Evolutionary conservation across 2,113 vertebrate species (phyloP), one percentile per base, ranked within the genome.

Genomic region (Scatophagus argus): DNA sequence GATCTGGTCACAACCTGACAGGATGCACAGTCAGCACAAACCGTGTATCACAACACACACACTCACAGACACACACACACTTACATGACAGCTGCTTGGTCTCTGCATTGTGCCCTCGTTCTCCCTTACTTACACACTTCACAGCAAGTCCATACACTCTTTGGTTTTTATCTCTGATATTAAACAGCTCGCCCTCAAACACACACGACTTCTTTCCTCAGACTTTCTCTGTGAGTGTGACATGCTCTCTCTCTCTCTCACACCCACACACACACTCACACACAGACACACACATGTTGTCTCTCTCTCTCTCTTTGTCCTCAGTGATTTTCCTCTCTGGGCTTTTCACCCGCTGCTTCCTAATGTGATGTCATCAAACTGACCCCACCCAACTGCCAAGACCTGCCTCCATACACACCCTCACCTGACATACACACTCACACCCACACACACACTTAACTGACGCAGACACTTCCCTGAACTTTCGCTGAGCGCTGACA

Each of bases 51-150:
- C 31, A 41, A 58, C 69, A 64, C 72, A 64, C 63, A 65, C 65
- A 78, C 52, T 66, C 69, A 46, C 52, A 29, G 39, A 69, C 66
- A 67, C 51, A 59, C 19, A 74, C 51, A 75, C 60, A 91, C 92
- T 93, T 89, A 93, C 92, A 70, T 89, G 74, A 73, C 84, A 93
- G 84, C 90, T 92, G 77, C 81, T 89, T 41, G 92, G 90, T 87
- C 91, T 87, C 86, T 88, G 65, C 90, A 89, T 91, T 8, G 36
- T 17, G 83, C 29, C 36, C 8, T 36, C 32, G 32, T n/a, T 46
- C 52, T 79, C 17, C 16, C 5, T 56, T 63, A 39, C 17, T 70
- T 31, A 73, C 44, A 79, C 60, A 82, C 75, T 72, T 83, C 85
- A 90, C 54, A 64, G 8, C 69, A 77, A 70, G 75, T 31, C 31